phyloP scores from a whole-genome alignment of 2,797 vertebrate genomes.

The Acropternis orthonyx region DNA sequence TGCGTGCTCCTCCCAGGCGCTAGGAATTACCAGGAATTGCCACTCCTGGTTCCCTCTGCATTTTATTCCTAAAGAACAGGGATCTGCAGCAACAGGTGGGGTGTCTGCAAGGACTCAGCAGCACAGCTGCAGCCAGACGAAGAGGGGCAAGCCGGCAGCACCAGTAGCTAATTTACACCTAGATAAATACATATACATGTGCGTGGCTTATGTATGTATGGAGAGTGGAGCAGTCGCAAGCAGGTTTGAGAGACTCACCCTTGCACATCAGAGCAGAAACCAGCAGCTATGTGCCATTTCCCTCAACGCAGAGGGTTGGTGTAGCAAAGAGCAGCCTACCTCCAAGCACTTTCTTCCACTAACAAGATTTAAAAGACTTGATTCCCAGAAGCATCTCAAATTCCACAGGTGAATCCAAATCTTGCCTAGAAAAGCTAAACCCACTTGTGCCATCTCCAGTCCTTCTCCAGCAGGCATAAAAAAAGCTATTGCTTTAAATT shows the following conservation, averaged over 20 bases:
- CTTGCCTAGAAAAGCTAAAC: not conserved
- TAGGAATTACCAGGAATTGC: not conserved
- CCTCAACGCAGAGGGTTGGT: accelerated
- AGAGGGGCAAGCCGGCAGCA: not conserved
- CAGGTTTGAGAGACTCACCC: not conserved
- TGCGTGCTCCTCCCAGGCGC: not conserved
- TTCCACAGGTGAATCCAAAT: not conserved
- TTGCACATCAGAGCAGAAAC: not conserved
- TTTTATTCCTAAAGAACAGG: not conserved
- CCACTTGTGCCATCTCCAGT: not conserved
- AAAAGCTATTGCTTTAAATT: not conserved
- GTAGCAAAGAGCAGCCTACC: not conserved
- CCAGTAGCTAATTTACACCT: accelerated
- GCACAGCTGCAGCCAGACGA: not conserved
- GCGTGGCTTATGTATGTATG: too few relatives aligned
- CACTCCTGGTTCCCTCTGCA: not conserved
- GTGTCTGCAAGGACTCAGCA: not conserved
- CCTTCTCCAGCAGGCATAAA: not conserved
- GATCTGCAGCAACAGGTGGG: not conserved
- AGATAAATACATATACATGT: accelerated
- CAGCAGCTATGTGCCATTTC: not conserved
- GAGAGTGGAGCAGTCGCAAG: not conserved
- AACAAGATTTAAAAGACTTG: not conserved
- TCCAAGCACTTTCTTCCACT: not conserved
- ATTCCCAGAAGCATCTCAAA: not conserved